Conservation (phyloP, 2,797 vertebrate genomes). For the Anguilla megastoma region DNA sequence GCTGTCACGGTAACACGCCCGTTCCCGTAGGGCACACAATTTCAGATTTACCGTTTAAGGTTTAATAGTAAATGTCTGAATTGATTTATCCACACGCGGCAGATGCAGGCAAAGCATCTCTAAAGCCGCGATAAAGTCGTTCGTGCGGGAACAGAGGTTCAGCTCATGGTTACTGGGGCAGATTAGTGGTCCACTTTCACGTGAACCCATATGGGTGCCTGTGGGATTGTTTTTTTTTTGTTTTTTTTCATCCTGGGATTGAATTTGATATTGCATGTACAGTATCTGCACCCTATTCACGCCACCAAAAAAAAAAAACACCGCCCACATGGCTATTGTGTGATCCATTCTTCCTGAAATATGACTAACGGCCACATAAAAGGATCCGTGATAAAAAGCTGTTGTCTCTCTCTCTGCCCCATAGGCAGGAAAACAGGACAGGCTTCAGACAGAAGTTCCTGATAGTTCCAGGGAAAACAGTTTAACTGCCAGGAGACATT, state of each 20-base stretch:
- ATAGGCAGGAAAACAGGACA: constrained; percentile 40
- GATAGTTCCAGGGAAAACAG: constrained; percentile 74
- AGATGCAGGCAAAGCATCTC: constrained; percentile 38
- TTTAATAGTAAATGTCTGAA: neutral
- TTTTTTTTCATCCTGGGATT: constrained; percentile 33
- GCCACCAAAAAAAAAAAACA: constrained; percentile 5
- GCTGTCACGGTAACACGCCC: constrained; percentile 8
- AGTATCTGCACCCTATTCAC: constrained; percentile 10
- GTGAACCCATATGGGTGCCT: constrained; percentile 5
- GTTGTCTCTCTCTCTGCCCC: constrained; percentile 32
- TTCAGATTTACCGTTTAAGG: constrained; percentile 27
- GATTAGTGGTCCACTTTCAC: constrained; percentile 48
- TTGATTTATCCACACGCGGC: constrained; percentile 10
- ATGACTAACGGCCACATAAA: constrained; percentile 31
- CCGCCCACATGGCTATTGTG: constrained; percentile 5
- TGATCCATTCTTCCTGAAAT: constrained; percentile 10
- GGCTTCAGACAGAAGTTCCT: constrained; percentile 69
- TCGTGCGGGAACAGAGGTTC: constrained; percentile 52
- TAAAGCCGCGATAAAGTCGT: constrained; percentile 45
- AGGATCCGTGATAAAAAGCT: constrained; percentile 48
- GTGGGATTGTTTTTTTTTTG: constrained; percentile 44
- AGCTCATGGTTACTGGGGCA: constrained; percentile 60
- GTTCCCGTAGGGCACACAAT: constrained; percentile 5
- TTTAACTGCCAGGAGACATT: constrained; percentile 74
- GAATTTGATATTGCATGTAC: constrained; percentile 15